Evolutionary conservation across 2,797 vertebrate species (phyloP).

Genomic region (Austrolebias charrua): DNA sequence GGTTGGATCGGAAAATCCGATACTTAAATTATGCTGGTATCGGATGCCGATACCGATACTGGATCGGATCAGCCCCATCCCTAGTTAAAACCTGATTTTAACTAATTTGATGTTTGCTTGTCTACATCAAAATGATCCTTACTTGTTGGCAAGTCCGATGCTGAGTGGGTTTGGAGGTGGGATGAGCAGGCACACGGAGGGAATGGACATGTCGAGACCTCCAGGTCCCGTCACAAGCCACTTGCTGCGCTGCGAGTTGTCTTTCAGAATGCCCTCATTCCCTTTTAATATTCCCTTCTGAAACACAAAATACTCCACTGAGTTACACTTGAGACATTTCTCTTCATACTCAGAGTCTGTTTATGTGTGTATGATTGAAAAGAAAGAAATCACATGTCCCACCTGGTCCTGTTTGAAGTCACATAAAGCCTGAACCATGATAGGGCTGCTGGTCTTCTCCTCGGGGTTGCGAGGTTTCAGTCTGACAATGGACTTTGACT

Average conservation of each 20-base stretch:
- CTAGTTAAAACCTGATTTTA: too few relatives aligned
- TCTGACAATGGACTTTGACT: slow-evolving; percentile 90
- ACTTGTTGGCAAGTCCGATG: slow-evolving; percentile 89
- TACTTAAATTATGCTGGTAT: too few relatives aligned
- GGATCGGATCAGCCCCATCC: too few relatives aligned
- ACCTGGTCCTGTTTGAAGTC: slow-evolving; percentile 99
- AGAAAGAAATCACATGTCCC: slow-evolving; percentile 16
- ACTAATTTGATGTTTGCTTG: too few relatives aligned
- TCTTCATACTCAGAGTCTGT: background rate
- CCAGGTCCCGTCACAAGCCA: slow-evolving; percentile 95
- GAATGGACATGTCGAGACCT: slow-evolving; percentile 94
- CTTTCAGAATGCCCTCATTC: slow-evolving; percentile 92
- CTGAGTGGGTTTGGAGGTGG: slow-evolving; percentile 92
- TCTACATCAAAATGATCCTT: slow-evolving; percentile 61
- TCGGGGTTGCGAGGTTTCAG: slow-evolving; percentile 93
- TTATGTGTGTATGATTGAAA: background rate
- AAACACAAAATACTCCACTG: background rate
- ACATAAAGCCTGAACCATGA: slow-evolving; percentile 91
- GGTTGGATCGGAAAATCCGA: too few relatives aligned
- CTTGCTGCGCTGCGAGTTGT: slow-evolving; percentile 95
- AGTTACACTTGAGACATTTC: background rate
- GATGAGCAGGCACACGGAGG: slow-evolving; percentile 92
- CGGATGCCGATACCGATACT: too few relatives aligned
- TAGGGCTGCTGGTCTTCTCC: slow-evolving; percentile 79
- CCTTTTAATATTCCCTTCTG: slow-evolving; percentile 91